These are phyloP conservation scores for Hylyphantes graminicola DNA, from an alignment of 1,140 invertebrate species.

Conservation along the genomic window DNA sequence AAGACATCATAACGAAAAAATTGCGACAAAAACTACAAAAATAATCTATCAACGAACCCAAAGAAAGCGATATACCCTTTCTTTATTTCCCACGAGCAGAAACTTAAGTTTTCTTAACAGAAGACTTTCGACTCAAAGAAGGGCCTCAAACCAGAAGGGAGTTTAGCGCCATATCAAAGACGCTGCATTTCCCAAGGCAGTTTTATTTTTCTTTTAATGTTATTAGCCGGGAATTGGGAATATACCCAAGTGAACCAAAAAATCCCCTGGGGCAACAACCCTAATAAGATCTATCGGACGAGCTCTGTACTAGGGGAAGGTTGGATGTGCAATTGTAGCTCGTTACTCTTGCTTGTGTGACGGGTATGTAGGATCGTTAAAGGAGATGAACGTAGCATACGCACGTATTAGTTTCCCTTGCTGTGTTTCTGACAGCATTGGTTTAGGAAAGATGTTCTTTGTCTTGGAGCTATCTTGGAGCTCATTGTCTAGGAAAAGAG, in stretches of 20 bases:
- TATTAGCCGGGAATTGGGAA: constrained; percentile 51
- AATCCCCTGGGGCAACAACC: constrained; percentile 41
- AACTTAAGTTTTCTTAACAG: constrained; percentile 43
- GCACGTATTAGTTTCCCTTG: constrained; percentile 16
- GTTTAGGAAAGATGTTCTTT: constrained; percentile 1
- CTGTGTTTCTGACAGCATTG: constrained; percentile 2
- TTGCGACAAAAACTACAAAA: no score
- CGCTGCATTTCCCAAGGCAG: constrained; percentile 30
- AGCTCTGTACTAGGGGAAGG: background rate
- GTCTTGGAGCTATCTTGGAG: background rate
- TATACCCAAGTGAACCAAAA: constrained; percentile 48
- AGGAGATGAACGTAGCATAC: constrained; percentile 15
- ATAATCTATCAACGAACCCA: background rate
- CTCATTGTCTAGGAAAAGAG: no score
- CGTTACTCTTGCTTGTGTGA: constrained; percentile 45
- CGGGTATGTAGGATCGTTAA: constrained; percentile 37
- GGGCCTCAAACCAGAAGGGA: constrained; percentile 23
- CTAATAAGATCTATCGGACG: constrained; percentile 55
- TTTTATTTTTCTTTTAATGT: constrained; percentile 35
- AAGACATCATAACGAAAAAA: no score
- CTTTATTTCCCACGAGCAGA: constrained; percentile 13
- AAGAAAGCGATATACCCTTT: background rate
- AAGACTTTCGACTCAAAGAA: constrained; percentile 29
- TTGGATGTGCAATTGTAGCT: constrained; percentile 34
- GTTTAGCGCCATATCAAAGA: background rate